Conservation (phyloP, 2,113 vertebrate species). For the Agapornis roseicollis region DNA sequence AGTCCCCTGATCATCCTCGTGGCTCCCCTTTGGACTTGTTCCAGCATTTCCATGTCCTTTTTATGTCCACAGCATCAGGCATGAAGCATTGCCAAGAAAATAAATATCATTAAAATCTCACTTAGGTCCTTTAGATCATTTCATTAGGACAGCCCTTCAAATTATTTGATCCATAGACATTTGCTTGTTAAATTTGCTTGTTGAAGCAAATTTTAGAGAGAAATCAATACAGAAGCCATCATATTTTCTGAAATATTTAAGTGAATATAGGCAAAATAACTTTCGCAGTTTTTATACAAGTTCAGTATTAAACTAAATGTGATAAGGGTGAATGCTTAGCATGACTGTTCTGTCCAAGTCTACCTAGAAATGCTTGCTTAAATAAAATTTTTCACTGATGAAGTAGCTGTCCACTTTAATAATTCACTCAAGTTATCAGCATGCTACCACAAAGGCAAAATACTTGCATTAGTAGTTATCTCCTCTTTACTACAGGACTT, state of each 20-base stretch:
- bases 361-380: background rate
- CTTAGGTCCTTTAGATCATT: background rate
- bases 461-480: background rate
- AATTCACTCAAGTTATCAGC: background rate
- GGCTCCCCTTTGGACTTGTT: too few species aligned
- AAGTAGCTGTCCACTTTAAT: background rate
- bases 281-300: background rate
- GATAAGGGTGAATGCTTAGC: background rate
- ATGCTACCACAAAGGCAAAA: background rate
- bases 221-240: background rate
- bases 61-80: background rate
- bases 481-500: background rate
- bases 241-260: background rate
- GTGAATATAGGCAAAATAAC: background rate
- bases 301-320: background rate
- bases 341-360: background rate
- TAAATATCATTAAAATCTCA: background rate
- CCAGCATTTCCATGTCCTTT: too few species aligned
- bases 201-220: background rate
- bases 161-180: background rate
- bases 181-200: background rate
- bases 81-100: background rate
- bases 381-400: background rate
- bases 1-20: too few species aligned
- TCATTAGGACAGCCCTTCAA: background rate